Percentiles rank a stretch among this genome's conserved stretches.
These are phyloP conservation scores for Acinonyx jubatus DNA, from an alignment of 2,113 vertebrate genomes.

Conservation along the genomic window DNA sequence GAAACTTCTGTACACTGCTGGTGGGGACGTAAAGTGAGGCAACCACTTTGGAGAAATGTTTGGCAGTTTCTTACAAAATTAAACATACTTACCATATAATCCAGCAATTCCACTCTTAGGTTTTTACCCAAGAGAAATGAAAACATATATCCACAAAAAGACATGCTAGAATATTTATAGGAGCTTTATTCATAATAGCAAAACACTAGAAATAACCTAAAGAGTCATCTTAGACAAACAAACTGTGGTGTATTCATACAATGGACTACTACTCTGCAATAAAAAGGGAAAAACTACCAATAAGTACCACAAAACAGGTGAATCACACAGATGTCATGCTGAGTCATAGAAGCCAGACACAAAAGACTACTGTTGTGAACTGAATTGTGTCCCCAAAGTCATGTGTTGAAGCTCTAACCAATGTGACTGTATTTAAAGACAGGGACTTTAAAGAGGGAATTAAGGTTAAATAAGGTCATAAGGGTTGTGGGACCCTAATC, in stretches of 20 bases:
- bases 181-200: constrained; percentile 1
- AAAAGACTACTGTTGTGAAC: not conserved
- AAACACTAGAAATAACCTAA: constrained; percentile 35
- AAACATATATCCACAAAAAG: constrained; percentile 3
- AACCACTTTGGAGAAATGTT: not conserved
- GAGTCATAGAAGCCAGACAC: not conserved
- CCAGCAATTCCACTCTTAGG: not conserved
- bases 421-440: not conserved
- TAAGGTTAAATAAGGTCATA: not conserved
- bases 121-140: constrained; percentile 24
- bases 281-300: not conserved
- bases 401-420: not conserved
- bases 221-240: not conserved
- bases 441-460: not conserved
- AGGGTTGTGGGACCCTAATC: not conserved
- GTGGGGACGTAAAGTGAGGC: not conserved
- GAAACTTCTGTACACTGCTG: not conserved
- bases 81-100: not conserved
- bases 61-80: not conserved
- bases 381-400: not conserved
- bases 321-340: not conserved
- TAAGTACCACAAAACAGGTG: not conserved
- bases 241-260: not conserved
- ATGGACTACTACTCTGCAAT: not conserved
- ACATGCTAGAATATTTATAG: constrained; percentile 5